Evolutionary conservation across 1,140 invertebrate species (phyloP).

Genomic region (Hyphantria cunea): DNA sequence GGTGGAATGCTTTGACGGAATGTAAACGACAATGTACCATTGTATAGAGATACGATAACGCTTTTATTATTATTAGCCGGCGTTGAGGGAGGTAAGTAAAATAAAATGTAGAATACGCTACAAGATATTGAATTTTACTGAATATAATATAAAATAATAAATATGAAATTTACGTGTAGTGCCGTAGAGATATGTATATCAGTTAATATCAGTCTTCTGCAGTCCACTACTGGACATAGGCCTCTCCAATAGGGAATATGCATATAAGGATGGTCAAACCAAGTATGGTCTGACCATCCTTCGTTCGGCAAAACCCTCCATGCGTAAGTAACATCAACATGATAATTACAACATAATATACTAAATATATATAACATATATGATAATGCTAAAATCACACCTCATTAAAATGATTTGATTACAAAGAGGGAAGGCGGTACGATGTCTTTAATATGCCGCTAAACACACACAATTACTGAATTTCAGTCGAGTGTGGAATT

Average conservation of each 20-base stretch:
- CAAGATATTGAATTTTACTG: not conserved
- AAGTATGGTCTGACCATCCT: too few relatives aligned
- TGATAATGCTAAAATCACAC: conserved; percentile 3
- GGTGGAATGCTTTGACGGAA: conserved; percentile 60
- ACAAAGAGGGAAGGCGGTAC: conserved; percentile 5
- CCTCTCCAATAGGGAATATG: too few relatives aligned
- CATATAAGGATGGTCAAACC: too few relatives aligned
- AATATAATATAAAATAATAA: too few relatives aligned
- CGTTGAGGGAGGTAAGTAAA: conserved; percentile 43
- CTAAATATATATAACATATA: not conserved
- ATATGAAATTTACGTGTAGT: too few relatives aligned
- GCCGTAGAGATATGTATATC: too few relatives aligned
- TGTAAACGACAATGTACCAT: conserved; percentile 63
- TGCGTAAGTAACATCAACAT: too few relatives aligned
- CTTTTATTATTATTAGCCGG: conserved; percentile 68
- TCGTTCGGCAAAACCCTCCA: too few relatives aligned
- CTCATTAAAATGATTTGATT: conserved; percentile 8
- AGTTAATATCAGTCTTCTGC: too few relatives aligned
- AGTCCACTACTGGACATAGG: too few relatives aligned
- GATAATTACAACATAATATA: too few relatives aligned
- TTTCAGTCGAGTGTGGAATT: not conserved
- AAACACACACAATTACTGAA: conserved; percentile 21
- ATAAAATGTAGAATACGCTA: conserved; percentile 40
- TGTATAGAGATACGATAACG: conserved; percentile 71
- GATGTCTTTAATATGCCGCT: conserved; percentile 15